Percentiles rank a stretch among this genome's conserved stretches.
These are phyloP conservation scores for Anorthoa munda DNA, from an alignment of 2,888 invertebrate species.

Conservation along the genomic window DNA sequence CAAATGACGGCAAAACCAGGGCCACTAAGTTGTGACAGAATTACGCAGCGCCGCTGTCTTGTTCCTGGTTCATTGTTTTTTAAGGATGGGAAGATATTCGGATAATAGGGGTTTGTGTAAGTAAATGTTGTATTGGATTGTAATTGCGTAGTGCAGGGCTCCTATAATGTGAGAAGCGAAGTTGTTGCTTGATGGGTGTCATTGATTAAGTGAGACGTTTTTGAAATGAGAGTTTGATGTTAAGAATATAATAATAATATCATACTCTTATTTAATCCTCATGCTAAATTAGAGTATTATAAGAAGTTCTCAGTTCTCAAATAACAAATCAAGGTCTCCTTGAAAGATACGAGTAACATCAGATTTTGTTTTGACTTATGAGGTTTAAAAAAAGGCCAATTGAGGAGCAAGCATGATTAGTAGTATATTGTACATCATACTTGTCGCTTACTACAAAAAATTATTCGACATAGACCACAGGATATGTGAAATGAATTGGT, in stretches of 20 bases:
- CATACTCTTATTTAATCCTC: no score
- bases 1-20: constrained; percentile 61
- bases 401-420: neutral
- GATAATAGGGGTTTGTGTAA: constrained; percentile 45
- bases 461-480: neutral
- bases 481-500: neutral
- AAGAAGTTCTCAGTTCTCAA: no score
- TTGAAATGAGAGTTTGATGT: no score
- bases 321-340: no score
- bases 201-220: neutral
- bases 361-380: no score
- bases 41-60: constrained; percentile 52
- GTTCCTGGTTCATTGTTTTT: constrained; percentile 64
- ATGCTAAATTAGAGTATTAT: no score
- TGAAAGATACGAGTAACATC: neutral
- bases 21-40: constrained; percentile 61
- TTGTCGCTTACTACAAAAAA: no score
- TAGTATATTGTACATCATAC: neutral
- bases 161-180: neutral
- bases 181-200: neutral
- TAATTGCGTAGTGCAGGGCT: constrained; percentile 18
- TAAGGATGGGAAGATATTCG: constrained; percentile 55
- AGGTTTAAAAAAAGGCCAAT: neutral
- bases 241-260: no score
- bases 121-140: constrained; percentile 31